Percentiles rank a stretch among this genome's conserved stretches.
Conservation (phyloP, 2,888 invertebrate genomes). For the Altica lythri region DNA sequence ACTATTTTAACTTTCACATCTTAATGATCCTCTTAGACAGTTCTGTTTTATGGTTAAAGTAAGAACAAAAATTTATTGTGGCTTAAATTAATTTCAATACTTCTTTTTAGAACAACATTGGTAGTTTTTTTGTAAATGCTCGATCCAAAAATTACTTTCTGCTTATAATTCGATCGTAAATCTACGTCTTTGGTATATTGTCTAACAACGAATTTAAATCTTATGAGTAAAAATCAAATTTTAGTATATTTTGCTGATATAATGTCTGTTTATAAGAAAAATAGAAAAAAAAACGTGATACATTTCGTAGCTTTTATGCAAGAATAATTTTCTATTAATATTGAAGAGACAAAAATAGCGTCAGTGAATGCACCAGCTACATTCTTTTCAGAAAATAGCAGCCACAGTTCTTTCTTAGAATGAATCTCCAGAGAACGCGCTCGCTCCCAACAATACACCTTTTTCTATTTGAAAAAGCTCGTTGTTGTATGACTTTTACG, state of each 20-base stretch:
- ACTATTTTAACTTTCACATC: no score
- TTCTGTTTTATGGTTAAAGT: no score
- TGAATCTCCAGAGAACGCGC: slow-evolving; percentile 53
- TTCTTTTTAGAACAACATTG: no score
- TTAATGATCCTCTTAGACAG: no score
- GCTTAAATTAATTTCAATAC: no score
- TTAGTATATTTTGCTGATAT: slow-evolving; percentile 15
- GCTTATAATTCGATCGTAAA: no score
- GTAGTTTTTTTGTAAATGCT: no score
- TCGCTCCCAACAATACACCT: slow-evolving; percentile 51
- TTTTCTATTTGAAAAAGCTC: slow-evolving; percentile 53
- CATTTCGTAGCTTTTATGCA: slow-evolving; percentile 31
- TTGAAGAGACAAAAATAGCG: slow-evolving; percentile 43
- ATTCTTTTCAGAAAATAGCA: slow-evolving; percentile 56
- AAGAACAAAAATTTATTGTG: no score
- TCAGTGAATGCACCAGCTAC: slow-evolving; percentile 49
- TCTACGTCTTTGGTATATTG: no score
- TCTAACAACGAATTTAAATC: no score
- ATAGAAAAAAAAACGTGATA: slow-evolving; percentile 24
- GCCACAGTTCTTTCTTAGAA: slow-evolving; percentile 54
- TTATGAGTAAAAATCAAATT: no score
- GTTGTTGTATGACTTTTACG: slow-evolving; percentile 56
- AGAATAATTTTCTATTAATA: slow-evolving; percentile 49
- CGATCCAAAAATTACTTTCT: no score
- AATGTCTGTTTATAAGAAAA: slow-evolving; percentile 3